Evolutionary conservation across 1,140 invertebrate species (phyloP), one percentile per base, ranked within the genome.

Genomic region (Lasaia peninsularis): DNA sequence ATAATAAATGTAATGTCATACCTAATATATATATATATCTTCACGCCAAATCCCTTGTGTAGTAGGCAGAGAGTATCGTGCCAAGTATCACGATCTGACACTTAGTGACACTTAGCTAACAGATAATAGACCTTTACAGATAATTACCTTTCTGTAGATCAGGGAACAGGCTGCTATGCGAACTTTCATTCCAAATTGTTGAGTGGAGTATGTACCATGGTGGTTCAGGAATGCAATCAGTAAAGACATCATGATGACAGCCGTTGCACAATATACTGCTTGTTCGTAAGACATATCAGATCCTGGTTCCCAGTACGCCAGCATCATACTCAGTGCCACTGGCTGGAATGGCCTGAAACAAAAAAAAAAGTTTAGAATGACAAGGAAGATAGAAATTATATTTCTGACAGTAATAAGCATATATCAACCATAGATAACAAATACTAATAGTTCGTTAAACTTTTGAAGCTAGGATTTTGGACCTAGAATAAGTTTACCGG

Each of bases 131-230:
- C 8, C 8, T 31, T 5, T 31, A 8, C 3, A 4, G 12, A 34
- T 5, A 34, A 55, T 67, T 60, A 91, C 91, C 82, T 92, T 92
- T 71, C 91, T 88, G 59, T 92, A 92, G 40, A 92, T 91, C 20
- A 92, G 72, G 0, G 91, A 92, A 59, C 91, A 92, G 21, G 91
- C 91, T 11, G 91, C 91, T 6, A 92, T 91, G 18, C 91, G 83
- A 69, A 92, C 90, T 69, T 90, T 87, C 88, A 90, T 90, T 24
- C 88, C 88, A 28, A 86, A 82, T 59, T 89, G 85, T 54, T 85
- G 79, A 9, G 82, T 86, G 56, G 86, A 85, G 54, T 86, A 82
- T n/a, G 80, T 70, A 11, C 80, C 79, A 64, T 89, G 86, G 58
- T 89, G 86, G 65, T 88, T 82, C 12, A 88, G 75, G 69, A 89